These are phyloP conservation scores for Drosophila bocqueti DNA, from an alignment of 1,140 invertebrate species.

Conservation along the genomic window DNA sequence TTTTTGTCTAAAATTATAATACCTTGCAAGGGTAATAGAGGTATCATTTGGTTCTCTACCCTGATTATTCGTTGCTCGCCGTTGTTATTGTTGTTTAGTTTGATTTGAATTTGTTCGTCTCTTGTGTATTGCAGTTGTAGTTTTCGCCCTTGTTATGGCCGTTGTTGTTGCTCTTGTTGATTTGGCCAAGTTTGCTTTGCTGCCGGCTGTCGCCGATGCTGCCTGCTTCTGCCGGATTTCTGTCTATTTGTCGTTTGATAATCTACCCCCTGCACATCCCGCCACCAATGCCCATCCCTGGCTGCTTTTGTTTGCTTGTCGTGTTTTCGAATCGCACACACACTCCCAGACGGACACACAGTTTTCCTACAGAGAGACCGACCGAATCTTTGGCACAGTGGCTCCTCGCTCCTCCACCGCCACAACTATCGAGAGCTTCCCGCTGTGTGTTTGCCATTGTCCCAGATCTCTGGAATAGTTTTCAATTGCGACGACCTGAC, in stretches of 20 bases:
- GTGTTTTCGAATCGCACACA: constrained; percentile 40
- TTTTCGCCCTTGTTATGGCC: constrained; percentile 14
- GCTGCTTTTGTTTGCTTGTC: constrained; percentile 28
- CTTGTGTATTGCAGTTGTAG: constrained; percentile 61
- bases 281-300: neutral
- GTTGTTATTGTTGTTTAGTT: constrained; percentile 56
- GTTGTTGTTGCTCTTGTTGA: constrained; percentile 53
- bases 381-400: constrained; percentile 57
- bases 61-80: neutral
- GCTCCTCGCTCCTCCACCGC: constrained; percentile 42
- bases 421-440: constrained; percentile 44
- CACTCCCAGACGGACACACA: constrained; percentile 24
- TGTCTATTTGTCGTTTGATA: constrained; percentile 75
- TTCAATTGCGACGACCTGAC: constrained; percentile 28
- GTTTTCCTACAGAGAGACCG: constrained; percentile 14
- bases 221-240: constrained; percentile 61
- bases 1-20: neutral
- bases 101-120: constrained; percentile 80
- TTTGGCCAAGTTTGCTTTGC: constrained; percentile 59
- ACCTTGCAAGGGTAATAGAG: neutral
- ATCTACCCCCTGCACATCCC: constrained; percentile 46
- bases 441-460: constrained; percentile 38
- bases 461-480: constrained; percentile 30
- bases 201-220: constrained; percentile 53
- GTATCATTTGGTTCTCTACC: constrained; percentile 10